Conservation (phyloP, 2,888 invertebrate genomes). For the Hecatera dysodea region DNA sequence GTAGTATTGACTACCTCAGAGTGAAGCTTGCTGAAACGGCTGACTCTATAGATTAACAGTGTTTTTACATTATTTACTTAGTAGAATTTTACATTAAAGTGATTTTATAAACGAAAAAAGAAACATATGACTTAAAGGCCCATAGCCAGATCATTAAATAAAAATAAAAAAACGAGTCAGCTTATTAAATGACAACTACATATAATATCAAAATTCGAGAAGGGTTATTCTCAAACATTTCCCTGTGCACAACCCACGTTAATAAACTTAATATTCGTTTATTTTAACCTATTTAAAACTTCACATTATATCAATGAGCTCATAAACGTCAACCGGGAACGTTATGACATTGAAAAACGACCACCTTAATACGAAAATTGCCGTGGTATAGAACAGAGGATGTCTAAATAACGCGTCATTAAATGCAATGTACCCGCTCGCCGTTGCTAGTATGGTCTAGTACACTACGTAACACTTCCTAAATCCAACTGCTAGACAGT, state of each 20-base stretch:
- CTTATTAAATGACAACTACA: background rate
- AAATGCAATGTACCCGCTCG: constrained; percentile 65
- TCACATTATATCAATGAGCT: constrained; percentile 25
- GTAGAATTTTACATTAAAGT: no score
- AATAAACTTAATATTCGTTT: background rate
- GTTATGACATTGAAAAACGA: constrained; percentile 70
- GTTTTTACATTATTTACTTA: no score
- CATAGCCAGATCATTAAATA: no score
- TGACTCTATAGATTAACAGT: no score
- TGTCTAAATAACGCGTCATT: constrained; percentile 68
- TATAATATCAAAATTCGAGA: background rate
- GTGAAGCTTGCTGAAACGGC: no score
- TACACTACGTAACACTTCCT: constrained; percentile 44
- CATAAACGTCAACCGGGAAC: constrained; percentile 49
- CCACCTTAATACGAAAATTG: constrained; percentile 74
- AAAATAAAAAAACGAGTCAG: no score
- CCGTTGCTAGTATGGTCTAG: constrained; percentile 17
- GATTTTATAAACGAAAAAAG: no score
- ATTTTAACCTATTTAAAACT: constrained; percentile 5
- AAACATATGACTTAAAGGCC: no score
- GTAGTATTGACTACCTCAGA: no score
- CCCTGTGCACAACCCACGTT: no score
- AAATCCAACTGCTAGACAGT: background rate
- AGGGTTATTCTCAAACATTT: constrained; percentile 5
- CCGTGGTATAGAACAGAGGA: constrained; percentile 70